Percentiles rank a stretch among this genome's conserved stretches.
These are phyloP conservation scores for Lucilia sericata DNA, from an alignment of 1,140 invertebrate species.

Conservation along the genomic window DNA sequence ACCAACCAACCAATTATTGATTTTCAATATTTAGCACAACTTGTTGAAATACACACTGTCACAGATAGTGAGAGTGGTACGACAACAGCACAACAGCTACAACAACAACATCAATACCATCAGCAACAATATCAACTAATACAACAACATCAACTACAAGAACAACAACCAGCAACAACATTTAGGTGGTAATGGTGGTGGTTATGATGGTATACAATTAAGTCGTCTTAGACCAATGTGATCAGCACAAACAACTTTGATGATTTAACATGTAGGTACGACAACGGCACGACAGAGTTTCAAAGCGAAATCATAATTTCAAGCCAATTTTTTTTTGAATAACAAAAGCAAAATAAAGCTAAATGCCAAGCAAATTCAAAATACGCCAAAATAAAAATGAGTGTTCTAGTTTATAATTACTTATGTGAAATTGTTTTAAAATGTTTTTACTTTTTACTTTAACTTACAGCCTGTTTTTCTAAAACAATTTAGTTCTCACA, in stretches of 20 bases:
- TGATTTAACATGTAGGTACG: conserved; percentile 46
- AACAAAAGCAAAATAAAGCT: background rate
- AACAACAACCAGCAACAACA: conserved; percentile 13
- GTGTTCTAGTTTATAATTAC: conserved; percentile 6
- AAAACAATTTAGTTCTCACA: no score
- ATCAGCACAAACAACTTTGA: conserved; percentile 37
- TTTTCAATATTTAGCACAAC: conserved; percentile 56
- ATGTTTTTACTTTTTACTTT: background rate
- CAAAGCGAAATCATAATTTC: background rate
- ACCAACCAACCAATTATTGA: conserved; percentile 10
- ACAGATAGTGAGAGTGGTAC: conserved; percentile 55
- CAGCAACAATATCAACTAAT: conserved; percentile 25
- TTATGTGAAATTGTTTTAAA: no score
- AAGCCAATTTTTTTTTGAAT: background rate
- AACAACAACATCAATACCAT: conserved; percentile 23
- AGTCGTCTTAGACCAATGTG: conserved; percentile 24
- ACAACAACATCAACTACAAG: conserved; percentile 21
- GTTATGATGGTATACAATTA: conserved; percentile 2
- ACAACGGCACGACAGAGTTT: conserved; percentile 38
- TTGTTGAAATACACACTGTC: conserved; percentile 65
- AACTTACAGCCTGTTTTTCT: no score
- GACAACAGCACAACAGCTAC: conserved; percentile 46
- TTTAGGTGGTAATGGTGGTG: background rate
- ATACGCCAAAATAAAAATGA: conserved; percentile 6
- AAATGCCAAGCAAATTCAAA: background rate